Conservation (phyloP, 2,888 invertebrate species). For the Himalopsyche kuldschensis region DNA sequence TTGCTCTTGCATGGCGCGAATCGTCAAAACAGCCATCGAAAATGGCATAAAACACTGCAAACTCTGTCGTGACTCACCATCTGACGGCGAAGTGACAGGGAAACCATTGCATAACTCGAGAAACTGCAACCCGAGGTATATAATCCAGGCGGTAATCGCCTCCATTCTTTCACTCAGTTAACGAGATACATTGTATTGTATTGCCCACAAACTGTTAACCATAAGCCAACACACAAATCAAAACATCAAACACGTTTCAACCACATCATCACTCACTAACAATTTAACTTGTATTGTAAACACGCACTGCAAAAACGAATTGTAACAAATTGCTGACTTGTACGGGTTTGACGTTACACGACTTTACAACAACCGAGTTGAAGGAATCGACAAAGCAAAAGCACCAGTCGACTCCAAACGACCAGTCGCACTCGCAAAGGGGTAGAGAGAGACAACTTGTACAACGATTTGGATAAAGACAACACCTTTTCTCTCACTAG, state of each 20-base stretch:
- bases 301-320: slow-evolving; percentile 12
- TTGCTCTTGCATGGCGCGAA: slow-evolving; percentile 28
- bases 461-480: background rate
- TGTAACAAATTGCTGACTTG: slow-evolving; percentile 23
- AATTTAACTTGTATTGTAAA: slow-evolving; percentile 7
- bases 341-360: slow-evolving; percentile 28
- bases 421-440: background rate
- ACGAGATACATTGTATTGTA: slow-evolving; percentile 21
- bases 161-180: slow-evolving; percentile 32
- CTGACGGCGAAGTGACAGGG: slow-evolving; percentile 22
- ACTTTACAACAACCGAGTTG: slow-evolving; percentile 20
- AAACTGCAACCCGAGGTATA: slow-evolving; percentile 28
- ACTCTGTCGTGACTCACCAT: slow-evolving; percentile 32
- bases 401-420: background rate
- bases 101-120: slow-evolving; percentile 35
- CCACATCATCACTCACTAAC: slow-evolving; percentile 12
- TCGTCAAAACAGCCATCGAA: slow-evolving; percentile 26
- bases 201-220: slow-evolving; percentile 19
- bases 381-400: background rate
- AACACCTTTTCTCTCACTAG: background rate
- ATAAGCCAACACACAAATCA: slow-evolving; percentile 20
- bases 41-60: background rate
- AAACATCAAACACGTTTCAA: slow-evolving; percentile 11
- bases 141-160: slow-evolving; percentile 26
- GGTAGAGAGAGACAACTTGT: background rate